These are phyloP conservation scores for Brienomyrus brachyistius DNA, from an alignment of 2,113 vertebrate species.

Conservation along the genomic window DNA sequence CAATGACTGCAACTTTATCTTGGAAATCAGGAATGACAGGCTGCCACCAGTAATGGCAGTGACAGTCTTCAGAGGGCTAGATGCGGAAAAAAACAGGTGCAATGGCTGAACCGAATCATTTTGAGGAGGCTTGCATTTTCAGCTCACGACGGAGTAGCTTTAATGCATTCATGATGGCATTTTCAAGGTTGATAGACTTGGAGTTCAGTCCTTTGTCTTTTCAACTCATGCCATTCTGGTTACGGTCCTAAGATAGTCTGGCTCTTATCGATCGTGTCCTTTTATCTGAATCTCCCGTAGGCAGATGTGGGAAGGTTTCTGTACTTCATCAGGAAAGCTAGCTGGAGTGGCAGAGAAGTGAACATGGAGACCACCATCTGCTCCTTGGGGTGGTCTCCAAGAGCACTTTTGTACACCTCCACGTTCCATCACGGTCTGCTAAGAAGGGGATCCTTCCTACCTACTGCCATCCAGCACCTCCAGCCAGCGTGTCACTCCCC, in stretches of 20 bases:
- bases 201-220: not conserved
- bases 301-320: slow-evolving; percentile 13
- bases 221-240: not conserved
- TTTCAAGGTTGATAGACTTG: not conserved
- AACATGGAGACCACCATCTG: not conserved
- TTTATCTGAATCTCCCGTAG: slow-evolving; percentile 18
- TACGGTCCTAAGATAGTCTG: not conserved
- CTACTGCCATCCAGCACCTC: not conserved
- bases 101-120: not conserved
- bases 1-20: not conserved
- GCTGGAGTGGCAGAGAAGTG: not conserved
- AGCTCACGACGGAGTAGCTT: not conserved
- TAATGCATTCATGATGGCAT: not conserved
- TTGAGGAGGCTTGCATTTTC: not conserved
- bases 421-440: not conserved
- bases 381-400: not conserved
- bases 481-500: not conserved
- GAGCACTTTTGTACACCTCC: not conserved
- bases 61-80: not conserved
- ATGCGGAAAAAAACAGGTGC: not conserved
- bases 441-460: not conserved
- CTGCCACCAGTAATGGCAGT: not conserved
- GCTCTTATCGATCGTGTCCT: slow-evolving; percentile 19
- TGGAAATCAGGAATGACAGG: slow-evolving; percentile 5
- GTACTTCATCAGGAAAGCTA: not conserved